phyloP scores from a whole-genome alignment of 2,888 invertebrate genomes.

The Microctonus brassicae region DNA sequence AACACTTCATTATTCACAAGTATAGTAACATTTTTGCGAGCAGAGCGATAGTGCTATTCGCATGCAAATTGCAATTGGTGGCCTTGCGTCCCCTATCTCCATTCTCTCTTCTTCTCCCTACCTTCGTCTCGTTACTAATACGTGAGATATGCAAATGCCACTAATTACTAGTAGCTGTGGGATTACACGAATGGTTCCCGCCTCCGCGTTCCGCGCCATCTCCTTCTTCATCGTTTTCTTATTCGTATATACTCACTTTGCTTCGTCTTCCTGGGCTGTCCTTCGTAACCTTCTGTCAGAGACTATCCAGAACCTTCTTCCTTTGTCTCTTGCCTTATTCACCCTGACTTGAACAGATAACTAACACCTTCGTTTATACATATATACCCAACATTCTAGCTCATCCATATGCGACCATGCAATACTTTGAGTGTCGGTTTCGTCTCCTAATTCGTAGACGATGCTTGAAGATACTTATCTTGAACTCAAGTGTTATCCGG shows the following conservation, averaged over 20 bases:
- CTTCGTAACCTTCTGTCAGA: not conserved
- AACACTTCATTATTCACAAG: conserved; percentile 63
- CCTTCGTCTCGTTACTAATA: conserved; percentile 39
- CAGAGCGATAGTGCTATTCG: conserved; percentile 55
- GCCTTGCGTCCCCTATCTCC: conserved; percentile 21
- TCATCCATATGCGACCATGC: conserved; percentile 5
- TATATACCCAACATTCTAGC: not conserved
- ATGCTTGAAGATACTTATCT: conserved; percentile 24
- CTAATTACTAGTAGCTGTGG: conserved; percentile 64
- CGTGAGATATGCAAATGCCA: conserved; percentile 66
- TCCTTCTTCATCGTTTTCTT: conserved; percentile 18
- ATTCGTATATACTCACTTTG: conserved; percentile 34
- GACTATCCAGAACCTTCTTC: not conserved
- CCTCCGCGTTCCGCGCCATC: conserved; percentile 24
- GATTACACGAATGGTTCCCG: conserved; percentile 53
- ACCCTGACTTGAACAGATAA: conserved; percentile 48
- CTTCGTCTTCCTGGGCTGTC: conserved; percentile 24
- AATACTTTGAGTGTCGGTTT: conserved; percentile 23
- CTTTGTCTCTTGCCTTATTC: conserved; percentile 23
- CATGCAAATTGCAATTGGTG: conserved; percentile 61
- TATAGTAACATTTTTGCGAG: conserved; percentile 54
- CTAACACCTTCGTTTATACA: conserved; percentile 43
- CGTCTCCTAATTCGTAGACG: conserved; percentile 32
- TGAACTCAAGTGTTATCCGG: conserved; percentile 24
- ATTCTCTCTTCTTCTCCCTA: not conserved